A percentile compares a stretch with the other conserved stretches of the same genome.
Evolutionary conservation across 2,888 invertebrate species (phyloP).

Genomic region (Coleophora flavipennella): DNA sequence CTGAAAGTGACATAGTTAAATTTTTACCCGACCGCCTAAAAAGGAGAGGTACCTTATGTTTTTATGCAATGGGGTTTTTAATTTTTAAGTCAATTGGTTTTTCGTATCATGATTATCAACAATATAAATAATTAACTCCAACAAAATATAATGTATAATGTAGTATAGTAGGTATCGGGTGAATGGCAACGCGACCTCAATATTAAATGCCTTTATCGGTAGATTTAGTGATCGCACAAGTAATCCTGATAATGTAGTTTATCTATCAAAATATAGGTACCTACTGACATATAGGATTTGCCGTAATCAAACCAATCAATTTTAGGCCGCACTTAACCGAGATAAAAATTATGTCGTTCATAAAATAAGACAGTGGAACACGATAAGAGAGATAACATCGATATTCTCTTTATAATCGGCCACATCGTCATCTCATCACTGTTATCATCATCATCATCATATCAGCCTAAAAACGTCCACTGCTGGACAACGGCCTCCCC

Average conservation of each 20-base stretch:
- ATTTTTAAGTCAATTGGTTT: no score
- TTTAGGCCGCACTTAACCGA: conserved; percentile 39
- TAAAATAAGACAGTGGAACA: conserved; percentile 39
- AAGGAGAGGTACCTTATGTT: no score
- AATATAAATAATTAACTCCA: no score
- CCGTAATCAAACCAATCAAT: conserved; percentile 55
- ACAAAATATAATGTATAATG: no score
- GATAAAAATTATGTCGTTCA: conserved; percentile 41
- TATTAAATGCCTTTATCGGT: conserved; percentile 35
- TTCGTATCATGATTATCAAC: no score
- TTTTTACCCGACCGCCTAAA: no score
- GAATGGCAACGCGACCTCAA: conserved; percentile 24
- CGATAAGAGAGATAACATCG: conserved; percentile 37
- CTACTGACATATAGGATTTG: conserved; percentile 23
- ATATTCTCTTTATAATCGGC: conserved; percentile 29
- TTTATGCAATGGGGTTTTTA: no score
- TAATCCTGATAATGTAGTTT: conserved; percentile 31
- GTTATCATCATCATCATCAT: no score
- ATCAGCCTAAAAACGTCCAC: no score
- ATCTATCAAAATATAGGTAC: not conserved
- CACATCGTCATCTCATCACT: conserved; percentile 21
- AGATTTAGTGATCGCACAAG: conserved; percentile 40
- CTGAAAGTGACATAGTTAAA: no score
- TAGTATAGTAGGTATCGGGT: no score
- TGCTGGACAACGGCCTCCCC: no score